These are phyloP conservation scores for Xiphophorus couchianus DNA, from an alignment of 2,113 vertebrate genomes.

Conservation along the genomic window DNA sequence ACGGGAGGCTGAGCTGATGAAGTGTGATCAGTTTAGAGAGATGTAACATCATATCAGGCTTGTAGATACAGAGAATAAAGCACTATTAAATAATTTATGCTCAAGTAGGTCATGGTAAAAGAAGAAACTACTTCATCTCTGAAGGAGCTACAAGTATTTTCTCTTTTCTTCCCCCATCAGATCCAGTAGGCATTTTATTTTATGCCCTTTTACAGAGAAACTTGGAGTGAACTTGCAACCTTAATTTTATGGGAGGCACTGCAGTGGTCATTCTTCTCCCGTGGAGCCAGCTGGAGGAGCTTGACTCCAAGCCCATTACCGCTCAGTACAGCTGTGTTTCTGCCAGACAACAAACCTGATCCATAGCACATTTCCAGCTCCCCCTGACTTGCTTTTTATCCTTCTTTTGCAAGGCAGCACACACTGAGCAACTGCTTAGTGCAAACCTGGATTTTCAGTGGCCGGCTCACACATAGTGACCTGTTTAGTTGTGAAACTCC, in stretches of 20 bases:
- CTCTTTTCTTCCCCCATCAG: not conserved
- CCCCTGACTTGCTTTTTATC: constrained; percentile 37
- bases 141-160: not conserved
- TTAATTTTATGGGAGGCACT: constrained; percentile 59
- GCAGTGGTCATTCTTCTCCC: constrained; percentile 46
- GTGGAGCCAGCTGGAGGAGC: constrained; percentile 66
- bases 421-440: constrained; percentile 24
- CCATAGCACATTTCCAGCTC: constrained; percentile 29
- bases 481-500: constrained; percentile 56
- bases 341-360: constrained; percentile 52
- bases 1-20: constrained; percentile 14
- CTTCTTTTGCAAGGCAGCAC: constrained; percentile 21
- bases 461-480: constrained; percentile 33
- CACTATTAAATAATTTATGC: not conserved
- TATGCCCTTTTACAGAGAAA: constrained; percentile 49
- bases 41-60: constrained; percentile 1
- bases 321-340: constrained; percentile 49
- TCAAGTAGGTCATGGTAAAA: not conserved
- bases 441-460: constrained; percentile 17
- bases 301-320: constrained; percentile 62
- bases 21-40: constrained; percentile 5
- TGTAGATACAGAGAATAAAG: not conserved
- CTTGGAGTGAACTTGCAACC: constrained; percentile 57
- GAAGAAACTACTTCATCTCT: constrained; percentile 1
- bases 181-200: constrained; percentile 37